These are phyloP conservation scores for Chrysolina americana DNA, from an alignment of 2,888 invertebrate species.

Conservation along the genomic window DNA sequence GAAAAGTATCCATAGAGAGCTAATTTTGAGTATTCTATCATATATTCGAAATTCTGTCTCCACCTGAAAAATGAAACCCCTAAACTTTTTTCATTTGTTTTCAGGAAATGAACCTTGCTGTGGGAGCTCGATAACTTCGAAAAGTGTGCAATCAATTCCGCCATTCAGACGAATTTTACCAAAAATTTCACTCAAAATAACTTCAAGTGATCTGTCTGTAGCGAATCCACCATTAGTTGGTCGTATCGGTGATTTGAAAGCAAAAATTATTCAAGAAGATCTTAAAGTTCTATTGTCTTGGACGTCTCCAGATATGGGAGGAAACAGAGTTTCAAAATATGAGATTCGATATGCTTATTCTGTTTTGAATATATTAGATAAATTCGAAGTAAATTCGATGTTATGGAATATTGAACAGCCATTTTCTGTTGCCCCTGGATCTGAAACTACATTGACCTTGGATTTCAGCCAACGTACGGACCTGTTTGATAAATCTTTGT, in stretches of 20 bases:
- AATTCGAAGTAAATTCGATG: conserved; percentile 69
- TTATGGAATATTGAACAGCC: conserved; percentile 70
- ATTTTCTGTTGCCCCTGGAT: conserved; percentile 71
- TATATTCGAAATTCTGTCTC: no score
- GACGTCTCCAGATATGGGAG: conserved; percentile 76
- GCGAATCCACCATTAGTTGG: conserved; percentile 67
- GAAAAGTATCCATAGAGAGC: no score
- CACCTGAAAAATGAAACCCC: background rate
- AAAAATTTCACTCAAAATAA: conserved; percentile 69
- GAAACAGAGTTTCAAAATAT: conserved; percentile 70
- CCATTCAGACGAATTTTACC: conserved; percentile 72
- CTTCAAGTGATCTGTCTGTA: conserved; percentile 64
- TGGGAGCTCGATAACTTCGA: conserved; percentile 70
- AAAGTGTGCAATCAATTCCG: conserved; percentile 69
- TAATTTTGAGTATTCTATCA: no score
- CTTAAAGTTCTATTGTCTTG: conserved; percentile 72
- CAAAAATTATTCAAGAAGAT: conserved; percentile 68
- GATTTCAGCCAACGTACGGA: conserved; percentile 70
- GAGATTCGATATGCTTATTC: conserved; percentile 71
- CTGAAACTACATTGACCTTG: conserved; percentile 70
- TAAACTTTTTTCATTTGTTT: conserved; percentile 35
- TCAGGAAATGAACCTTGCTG: conserved; percentile 71
- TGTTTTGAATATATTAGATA: conserved; percentile 69
- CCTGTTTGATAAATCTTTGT: conserved; percentile 71
- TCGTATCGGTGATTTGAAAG: conserved; percentile 73